Evolutionary conservation across 2,113 vertebrate genomes (phyloP).

Genomic region (Peromyscus polionotus): DNA sequence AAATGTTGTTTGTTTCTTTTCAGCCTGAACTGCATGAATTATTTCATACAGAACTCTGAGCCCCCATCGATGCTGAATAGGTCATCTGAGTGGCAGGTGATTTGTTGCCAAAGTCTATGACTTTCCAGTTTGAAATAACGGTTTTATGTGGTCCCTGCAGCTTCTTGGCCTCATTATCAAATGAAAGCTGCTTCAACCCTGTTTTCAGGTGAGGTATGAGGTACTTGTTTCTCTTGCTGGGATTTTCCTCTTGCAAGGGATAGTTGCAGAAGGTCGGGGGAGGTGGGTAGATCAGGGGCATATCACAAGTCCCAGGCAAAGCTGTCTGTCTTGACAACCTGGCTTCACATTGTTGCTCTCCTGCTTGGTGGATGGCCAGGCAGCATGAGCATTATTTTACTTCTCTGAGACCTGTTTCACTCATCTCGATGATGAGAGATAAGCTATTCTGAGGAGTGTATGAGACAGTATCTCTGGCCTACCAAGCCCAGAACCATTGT

Average conservation of each 20-base stretch:
- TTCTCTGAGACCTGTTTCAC: background rate
- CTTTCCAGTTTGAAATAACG: constrained; percentile 20
- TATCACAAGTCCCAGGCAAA: background rate
- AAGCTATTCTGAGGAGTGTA: background rate
- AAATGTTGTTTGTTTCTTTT: constrained; percentile 75
- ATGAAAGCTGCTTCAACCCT: constrained; percentile 16
- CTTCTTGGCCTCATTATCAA: constrained; percentile 56
- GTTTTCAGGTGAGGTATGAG: background rate
- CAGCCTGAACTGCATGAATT: constrained; percentile 65
- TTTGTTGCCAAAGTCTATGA: constrained; percentile 46
- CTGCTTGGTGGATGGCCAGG: background rate
- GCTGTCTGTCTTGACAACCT: background rate
- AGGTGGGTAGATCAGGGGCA: background rate
- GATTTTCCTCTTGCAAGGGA: background rate
- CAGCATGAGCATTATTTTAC: background rate
- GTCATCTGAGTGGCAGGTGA: constrained; percentile 49
- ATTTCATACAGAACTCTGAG: constrained; percentile 66
- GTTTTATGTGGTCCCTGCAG: constrained; percentile 51
- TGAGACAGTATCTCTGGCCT: background rate
- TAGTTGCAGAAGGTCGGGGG: background rate
- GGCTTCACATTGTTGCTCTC: background rate
- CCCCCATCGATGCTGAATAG: constrained; percentile 2
- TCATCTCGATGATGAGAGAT: background rate
- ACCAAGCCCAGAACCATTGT: background rate
- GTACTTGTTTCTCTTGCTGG: background rate